Evolutionary conservation across 1,140 invertebrate genomes (phyloP).

Genomic region (Paraescarpia echinospica): DNA sequence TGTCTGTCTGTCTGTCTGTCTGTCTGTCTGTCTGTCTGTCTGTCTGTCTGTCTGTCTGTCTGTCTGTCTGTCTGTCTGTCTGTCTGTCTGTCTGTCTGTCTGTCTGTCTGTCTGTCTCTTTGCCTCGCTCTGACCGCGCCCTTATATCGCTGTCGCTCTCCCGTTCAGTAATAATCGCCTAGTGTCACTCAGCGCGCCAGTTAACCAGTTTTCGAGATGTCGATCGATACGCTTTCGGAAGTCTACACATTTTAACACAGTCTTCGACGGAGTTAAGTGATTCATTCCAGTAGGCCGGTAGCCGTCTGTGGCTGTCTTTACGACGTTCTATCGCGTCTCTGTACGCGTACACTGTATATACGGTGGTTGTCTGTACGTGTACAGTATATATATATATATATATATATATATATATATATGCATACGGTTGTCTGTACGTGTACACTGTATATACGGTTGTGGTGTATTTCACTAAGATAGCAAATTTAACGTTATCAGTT

Average conservation of each 20-base stretch:
- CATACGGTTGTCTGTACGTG: too few relatives aligned
- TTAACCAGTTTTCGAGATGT: neutral
- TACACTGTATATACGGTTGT: too few relatives aligned
- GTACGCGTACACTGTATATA: too few relatives aligned
- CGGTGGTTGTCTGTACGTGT: too few relatives aligned
- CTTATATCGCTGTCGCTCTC: neutral
- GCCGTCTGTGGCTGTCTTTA: too few relatives aligned
- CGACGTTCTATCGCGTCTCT: too few relatives aligned
- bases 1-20: neutral
- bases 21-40: neutral
- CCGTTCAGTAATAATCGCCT: neutral
- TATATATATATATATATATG: too few relatives aligned
- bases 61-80: neutral
- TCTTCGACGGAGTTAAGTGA: constrained; percentile 8
- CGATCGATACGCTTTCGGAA: neutral
- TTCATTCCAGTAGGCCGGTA: neutral
- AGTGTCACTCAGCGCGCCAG: neutral
- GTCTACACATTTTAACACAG: neutral
- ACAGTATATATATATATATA: too few relatives aligned
- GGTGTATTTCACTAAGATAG: too few relatives aligned
- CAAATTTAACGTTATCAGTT: too few relatives aligned
- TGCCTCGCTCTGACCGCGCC: neutral
- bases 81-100: neutral
- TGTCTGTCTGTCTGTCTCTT: neutral
- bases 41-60: neutral